A percentile compares a stretch with the other conserved stretches of the same genome.
These are phyloP conservation scores for Apaloderma vittatum DNA, from an alignment of 2,113 vertebrate species.

Conservation along the genomic window DNA sequence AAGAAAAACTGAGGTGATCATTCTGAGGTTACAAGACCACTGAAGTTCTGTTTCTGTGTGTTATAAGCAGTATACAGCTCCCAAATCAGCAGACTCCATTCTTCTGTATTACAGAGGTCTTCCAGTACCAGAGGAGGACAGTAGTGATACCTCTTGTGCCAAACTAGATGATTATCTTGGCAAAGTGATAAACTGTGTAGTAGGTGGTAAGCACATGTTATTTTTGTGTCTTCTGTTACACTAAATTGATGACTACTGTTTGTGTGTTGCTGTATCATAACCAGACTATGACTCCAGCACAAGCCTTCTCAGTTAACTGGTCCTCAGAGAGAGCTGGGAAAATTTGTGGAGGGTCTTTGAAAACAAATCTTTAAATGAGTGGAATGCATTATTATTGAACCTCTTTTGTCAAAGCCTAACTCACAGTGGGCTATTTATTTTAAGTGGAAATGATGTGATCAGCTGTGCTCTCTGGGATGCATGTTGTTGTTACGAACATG, in stretches of 20 bases:
- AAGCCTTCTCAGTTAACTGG: background rate
- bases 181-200: background rate
- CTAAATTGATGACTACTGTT: background rate
- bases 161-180: background rate
- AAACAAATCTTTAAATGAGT: background rate
- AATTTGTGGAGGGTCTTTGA: background rate
- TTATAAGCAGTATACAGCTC: background rate
- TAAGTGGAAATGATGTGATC: background rate
- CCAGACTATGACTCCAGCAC: background rate
- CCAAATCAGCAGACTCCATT: background rate
- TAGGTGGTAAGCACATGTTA: background rate
- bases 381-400: background rate
- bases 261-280: background rate
- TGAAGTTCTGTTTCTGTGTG: background rate
- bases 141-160: background rate
- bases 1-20: background rate
- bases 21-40: background rate
- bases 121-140: background rate
- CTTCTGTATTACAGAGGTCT: background rate
- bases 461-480: background rate
- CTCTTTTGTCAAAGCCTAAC: background rate
- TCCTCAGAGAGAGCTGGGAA: background rate
- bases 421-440: background rate
- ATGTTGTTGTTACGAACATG: background rate
- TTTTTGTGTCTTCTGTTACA: background rate